Evolutionary conservation across 2,888 invertebrate genomes (phyloP).

Genomic region (Orthosia incerta): DNA sequence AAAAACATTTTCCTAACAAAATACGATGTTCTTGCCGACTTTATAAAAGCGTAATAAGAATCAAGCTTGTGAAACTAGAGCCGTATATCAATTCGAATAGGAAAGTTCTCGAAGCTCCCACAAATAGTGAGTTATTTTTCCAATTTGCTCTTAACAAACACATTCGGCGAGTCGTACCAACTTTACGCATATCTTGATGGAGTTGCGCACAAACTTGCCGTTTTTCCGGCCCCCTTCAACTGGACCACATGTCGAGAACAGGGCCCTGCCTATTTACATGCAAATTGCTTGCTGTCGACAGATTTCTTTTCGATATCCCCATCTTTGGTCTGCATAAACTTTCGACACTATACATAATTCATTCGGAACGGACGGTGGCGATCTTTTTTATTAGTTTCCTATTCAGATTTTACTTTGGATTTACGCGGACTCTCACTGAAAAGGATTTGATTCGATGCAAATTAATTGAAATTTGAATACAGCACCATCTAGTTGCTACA

Average conservation of each 20-base stretch:
- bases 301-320: slow-evolving; percentile 75
- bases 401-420: slow-evolving; percentile 61
- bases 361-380: slow-evolving; percentile 68
- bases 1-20: slow-evolving; percentile 10
- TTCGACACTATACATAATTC: slow-evolving; percentile 75
- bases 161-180: slow-evolving; percentile 70
- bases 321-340: slow-evolving; percentile 74
- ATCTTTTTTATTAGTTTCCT: slow-evolving; percentile 70
- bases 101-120: slow-evolving; percentile 55
- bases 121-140: slow-evolving; percentile 77
- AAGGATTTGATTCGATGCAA: slow-evolving; percentile 45
- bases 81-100: slow-evolving; percentile 74
- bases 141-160: slow-evolving; percentile 78
- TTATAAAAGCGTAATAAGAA: slow-evolving; percentile 51
- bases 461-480: slow-evolving; percentile 41
- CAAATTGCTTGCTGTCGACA: slow-evolving; percentile 76
- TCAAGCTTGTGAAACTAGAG: slow-evolving; percentile 63
- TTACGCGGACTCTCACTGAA: slow-evolving; percentile 39
- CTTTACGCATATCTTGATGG: slow-evolving; percentile 82
- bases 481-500: slow-evolving; percentile 68
- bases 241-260: slow-evolving; percentile 77
- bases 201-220: slow-evolving; percentile 56
- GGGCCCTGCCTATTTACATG: slow-evolving; percentile 80
- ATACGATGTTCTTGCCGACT: slow-evolving; percentile 48
- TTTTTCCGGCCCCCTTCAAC: slow-evolving; percentile 64